Evolutionary conservation across 2,113 vertebrate species (phyloP), one percentile per base, ranked within the genome.

Genomic region (Zosterops lateralis): DNA sequence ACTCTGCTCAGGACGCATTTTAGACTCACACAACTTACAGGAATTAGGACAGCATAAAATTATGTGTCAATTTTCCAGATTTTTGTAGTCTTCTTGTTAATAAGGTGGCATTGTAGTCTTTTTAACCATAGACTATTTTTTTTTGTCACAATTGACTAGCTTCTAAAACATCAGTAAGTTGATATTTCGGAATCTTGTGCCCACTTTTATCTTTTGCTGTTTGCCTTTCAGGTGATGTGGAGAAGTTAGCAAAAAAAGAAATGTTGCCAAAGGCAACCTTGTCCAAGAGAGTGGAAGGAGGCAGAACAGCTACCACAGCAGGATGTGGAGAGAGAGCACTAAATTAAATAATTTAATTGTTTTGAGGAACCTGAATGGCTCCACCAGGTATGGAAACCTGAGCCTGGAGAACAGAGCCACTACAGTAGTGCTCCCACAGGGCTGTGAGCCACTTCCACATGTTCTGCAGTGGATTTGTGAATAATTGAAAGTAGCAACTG

Each of bases 401-500:
- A 87, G n/a, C 17, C 36, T 29, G 21, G 62, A 76, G 54, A 90
- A 4, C 42, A 42, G 47, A 60, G 22, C 19, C 42, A 47, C 62
- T 7, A 0, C 7, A 1, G 20, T 6, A 1, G 4, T 2, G 45
- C n/a, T 64, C 20, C 65, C 51, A 57, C 42, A 17, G 67, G 31
- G 17, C 5, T 79, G 24, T 51, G 50, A 88, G 50, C 3, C 25
- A 20, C n/a, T 42, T 34, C 54, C 62, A 11, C 6, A 1, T 28
- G 38, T 24, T 67, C 72, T 51, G 32, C 0, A 0, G 12, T 14
- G 76, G 51, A 42, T 77, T 64, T 86, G 34, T 92, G 83, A 92
- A 95, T 95, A 92, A 96, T 64, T 94, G 83, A 94, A 93, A 38
- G 50, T 5, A 84, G 28, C 25, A 60, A 72, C n/a, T 87, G 66